Evolutionary conservation across 2,797 vertebrate species (phyloP).

Genomic region (Clarias fuscus): DNA sequence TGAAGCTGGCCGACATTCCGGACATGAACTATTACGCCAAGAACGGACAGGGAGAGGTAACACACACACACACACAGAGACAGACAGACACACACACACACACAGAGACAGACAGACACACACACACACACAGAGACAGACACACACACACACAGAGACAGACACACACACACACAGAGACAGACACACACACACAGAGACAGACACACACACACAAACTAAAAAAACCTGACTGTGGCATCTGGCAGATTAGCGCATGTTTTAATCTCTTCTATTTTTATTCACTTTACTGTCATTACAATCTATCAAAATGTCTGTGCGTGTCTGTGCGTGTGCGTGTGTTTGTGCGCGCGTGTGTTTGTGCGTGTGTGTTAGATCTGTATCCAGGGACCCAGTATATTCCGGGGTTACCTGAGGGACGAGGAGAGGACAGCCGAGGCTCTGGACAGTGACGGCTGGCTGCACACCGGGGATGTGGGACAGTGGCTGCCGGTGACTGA

Average conservation of each 20-base stretch:
- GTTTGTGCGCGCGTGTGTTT: not conserved
- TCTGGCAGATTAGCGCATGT: too few species aligned
- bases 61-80: not conserved
- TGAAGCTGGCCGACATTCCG: slow-evolving; percentile 77
- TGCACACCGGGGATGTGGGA: slow-evolving; percentile 80
- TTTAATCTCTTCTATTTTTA: too few species aligned
- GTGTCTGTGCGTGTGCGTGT: too few species aligned
- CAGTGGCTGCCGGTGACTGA: slow-evolving; percentile 77
- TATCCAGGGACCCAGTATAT: slow-evolving; percentile 76
- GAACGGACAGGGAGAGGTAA: slow-evolving; percentile 77
- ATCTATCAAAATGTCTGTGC: too few species aligned
- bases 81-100: not conserved
- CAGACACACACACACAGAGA: too few species aligned
- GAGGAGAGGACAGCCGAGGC: slow-evolving; percentile 71
- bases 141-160: too few species aligned
- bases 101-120: too few species aligned
- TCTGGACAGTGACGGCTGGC: slow-evolving; percentile 76
- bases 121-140: too few species aligned
- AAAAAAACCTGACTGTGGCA: too few species aligned
- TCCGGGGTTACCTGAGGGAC: slow-evolving; percentile 76
- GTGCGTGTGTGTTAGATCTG: slow-evolving; percentile 68
- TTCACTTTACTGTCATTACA: too few species aligned
- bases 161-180: too few species aligned
- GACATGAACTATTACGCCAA: slow-evolving; percentile 79
- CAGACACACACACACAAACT: too few species aligned